Conservation (phyloP, 1,140 invertebrate species). For the Leucophenga varia region DNA sequence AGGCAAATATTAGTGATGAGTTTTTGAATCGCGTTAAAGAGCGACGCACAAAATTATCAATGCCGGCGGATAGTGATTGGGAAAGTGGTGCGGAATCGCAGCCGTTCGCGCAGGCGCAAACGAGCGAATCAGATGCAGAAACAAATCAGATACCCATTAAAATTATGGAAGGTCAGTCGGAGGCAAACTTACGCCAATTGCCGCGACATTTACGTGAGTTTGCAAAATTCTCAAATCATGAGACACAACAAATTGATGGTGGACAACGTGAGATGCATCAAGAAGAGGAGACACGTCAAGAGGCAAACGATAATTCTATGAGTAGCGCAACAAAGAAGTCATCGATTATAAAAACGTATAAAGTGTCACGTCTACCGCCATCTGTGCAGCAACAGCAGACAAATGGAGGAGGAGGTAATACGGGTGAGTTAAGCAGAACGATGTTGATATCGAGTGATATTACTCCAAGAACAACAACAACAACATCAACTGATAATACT, state of each 20-base stretch:
- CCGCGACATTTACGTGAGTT: slow-evolving; percentile 76
- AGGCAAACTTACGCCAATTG: slow-evolving; percentile 64
- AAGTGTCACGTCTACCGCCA: slow-evolving; percentile 44
- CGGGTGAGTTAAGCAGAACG: too few species aligned
- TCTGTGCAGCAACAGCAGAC: slow-evolving; percentile 23
- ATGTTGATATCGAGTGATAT: too few species aligned
- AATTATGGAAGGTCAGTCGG: slow-evolving; percentile 57
- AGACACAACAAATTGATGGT: slow-evolving; percentile 28
- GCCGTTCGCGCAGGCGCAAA: slow-evolving; percentile 59
- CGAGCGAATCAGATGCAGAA: slow-evolving; percentile 60
- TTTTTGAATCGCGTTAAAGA: slow-evolving; percentile 71
- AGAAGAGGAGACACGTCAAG: slow-evolving; percentile 39
- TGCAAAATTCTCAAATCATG: slow-evolving; percentile 57
- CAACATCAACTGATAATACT: background rate
- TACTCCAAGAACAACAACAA: too few species aligned
- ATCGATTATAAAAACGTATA: slow-evolving; percentile 47
- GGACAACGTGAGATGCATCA: slow-evolving; percentile 36
- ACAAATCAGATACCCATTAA: slow-evolving; percentile 60
- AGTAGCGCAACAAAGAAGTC: slow-evolving; percentile 47
- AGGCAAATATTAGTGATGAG: slow-evolving; percentile 68
- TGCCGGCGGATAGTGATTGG: slow-evolving; percentile 54
- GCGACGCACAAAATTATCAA: slow-evolving; percentile 46
- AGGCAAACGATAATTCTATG: slow-evolving; percentile 56
- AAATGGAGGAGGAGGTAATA: slow-evolving; percentile 1
- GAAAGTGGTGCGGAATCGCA: slow-evolving; percentile 55